Evolutionary conservation across 2,113 vertebrate species (phyloP), one percentile per base, ranked within the genome.

Genomic region (Mustela nigripes): DNA sequence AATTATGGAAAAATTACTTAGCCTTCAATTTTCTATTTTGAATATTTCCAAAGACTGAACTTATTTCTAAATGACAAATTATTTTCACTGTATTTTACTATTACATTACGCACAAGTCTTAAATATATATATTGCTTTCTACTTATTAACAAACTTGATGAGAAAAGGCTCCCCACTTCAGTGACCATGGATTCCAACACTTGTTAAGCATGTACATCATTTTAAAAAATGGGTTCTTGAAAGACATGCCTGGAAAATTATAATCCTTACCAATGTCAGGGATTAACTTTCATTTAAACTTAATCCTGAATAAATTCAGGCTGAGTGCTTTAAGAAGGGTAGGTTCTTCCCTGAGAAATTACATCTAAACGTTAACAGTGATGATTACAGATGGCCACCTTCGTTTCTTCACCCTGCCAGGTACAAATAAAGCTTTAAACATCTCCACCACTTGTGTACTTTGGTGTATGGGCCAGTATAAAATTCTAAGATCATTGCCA

Each of bases 361-460:
- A 84, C 0, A 39, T 81, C 50, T 0, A 4, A 73, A 96, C 53
- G 22, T 53, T 98, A 95, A 89, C 84, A 56, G 89, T 81, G 83
- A 24, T 97, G 97, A 97, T 96, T 96, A 96, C 73, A 95, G 65
- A 97, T 97, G 76, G 94, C 78, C 94, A 97, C 26, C 21, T 94
- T 94, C 85, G 60, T 53, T 16, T 67, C 93, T 45, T 69, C 97
- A 76, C 92, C 89, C 65, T 96, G 95, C 84, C 82, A 95, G 45
- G 5, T 94, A 89, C 95, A 33, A 97, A 96, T 63, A 42, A 97
- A 96, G 93, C 78, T 97, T 84, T 31, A n/a, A 97, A 2, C 94
- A 14, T 96, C 42, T 83, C 89, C 85, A 50, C 36, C 69, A 96
- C 69, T 73, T 95, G 86, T 60, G 88, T 33, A 80, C 69, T 11